A percentile compares a stretch with the other conserved stretches of the same genome.
Evolutionary conservation across 2,888 invertebrate genomes (phyloP).

Genomic region (Drosophila acutilabella): DNA sequence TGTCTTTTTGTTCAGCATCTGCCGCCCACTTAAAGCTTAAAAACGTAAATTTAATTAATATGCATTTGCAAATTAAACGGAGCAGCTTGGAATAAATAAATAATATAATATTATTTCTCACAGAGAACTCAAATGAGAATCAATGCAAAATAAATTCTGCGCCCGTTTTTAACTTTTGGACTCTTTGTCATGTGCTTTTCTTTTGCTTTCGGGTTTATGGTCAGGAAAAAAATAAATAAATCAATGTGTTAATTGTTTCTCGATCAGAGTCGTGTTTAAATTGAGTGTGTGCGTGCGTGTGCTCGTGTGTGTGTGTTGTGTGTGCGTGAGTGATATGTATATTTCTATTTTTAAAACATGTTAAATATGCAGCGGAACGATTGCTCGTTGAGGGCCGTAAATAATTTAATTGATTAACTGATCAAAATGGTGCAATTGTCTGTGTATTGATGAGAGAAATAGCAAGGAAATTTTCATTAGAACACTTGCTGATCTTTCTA

Average conservation of each 20-base stretch:
- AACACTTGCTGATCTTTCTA: background rate
- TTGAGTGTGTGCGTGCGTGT: conserved; percentile 34
- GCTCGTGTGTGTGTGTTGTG: conserved; percentile 1
- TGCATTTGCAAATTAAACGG: conserved; percentile 45
- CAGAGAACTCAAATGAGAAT: conserved; percentile 30
- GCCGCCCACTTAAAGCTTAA: conserved; percentile 38
- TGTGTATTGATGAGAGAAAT: conserved; percentile 1
- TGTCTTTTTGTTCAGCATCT: conserved; percentile 18
- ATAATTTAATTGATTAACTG: conserved; percentile 63
- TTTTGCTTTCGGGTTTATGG: conserved; percentile 30
- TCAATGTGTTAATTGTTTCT: conserved; percentile 46
- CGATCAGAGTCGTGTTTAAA: conserved; percentile 25
- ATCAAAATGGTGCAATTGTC: conserved; percentile 40
- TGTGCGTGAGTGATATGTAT: conserved; percentile 9
- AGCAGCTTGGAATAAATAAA: conserved; percentile 12
- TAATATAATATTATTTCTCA: conserved; percentile 1
- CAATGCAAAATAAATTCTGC: background rate
- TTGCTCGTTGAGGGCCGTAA: conserved; percentile 37
- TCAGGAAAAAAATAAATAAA: conserved; percentile 8
- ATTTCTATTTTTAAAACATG: conserved; percentile 52
- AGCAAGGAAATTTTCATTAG: conserved; percentile 6
- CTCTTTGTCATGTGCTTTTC: conserved; percentile 43
- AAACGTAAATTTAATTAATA: conserved; percentile 50
- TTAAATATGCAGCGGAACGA: conserved; percentile 41
- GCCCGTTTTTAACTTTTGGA: conserved; percentile 4